Base-by-base conservation (phyloP, 2,888 invertebrate species). In the Phytoseiulus persimilis region DNA sequence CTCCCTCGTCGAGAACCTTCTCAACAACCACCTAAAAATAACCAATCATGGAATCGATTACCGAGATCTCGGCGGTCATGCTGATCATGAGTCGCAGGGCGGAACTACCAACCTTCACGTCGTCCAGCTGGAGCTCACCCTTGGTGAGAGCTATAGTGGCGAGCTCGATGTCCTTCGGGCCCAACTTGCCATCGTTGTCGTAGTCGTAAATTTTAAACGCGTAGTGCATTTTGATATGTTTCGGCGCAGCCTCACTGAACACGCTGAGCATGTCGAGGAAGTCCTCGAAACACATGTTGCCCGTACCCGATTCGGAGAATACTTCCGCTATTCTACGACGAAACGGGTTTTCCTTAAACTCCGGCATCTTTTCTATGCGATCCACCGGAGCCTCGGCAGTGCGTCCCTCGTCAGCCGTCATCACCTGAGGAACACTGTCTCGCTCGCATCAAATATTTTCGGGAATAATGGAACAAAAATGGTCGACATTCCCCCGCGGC, bases 181-280 rank as follows among this genome's bases (percentile, higher is more conserved):
- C 97, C 91, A 99, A 95, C 92, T 95, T 95, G 92, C 96, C 96
- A 93, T 99, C 99, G 90, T 96, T 95, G 93, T 99, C 98, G 92
- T 98, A 96, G 94, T 99, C 87, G 93, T 98, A 99, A 92, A 99
- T 98, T 92, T 96, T 95, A 93, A 99, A 99, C 32, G 99, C 98
- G 93, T 99, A 99, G 94, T 96, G 96, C 90, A 98, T 96, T 94
- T 99, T 99, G 92, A 99, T 96, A 93, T 98, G 98, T 91, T 98
- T 94, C 1, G 99, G 98, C 83, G 98, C 98, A 91, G 97, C 96
- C 92, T 98, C 98, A 92, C 98, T 98, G 93, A 99, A 98, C 90
- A 98, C 97, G 0, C 98, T 98, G 94, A 99, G 95, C 94, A 99
- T 95, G 93, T 99, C 98, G 90, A 99, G 95, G 93, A 99, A 99